Conservation (phyloP, 2,797 vertebrate species). For the Taenioides sp. region DNA sequence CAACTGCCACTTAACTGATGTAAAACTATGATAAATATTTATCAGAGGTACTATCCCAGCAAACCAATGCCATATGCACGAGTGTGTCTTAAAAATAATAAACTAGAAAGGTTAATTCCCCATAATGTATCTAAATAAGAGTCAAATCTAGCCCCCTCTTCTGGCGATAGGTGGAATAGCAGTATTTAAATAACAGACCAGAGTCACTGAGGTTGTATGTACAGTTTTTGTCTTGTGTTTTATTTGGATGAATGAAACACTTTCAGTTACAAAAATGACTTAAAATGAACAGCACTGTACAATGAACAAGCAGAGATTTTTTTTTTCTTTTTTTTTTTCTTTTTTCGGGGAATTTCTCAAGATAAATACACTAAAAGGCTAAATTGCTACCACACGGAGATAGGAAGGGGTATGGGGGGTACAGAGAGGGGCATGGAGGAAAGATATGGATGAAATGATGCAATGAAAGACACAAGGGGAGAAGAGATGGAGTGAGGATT, state of each 20-base stretch:
- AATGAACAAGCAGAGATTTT: slow-evolving; percentile 84
- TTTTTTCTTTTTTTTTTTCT: slow-evolving; percentile 55
- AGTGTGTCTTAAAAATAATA: too few relatives aligned
- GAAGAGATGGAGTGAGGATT: slow-evolving; percentile 11
- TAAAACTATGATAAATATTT: too few relatives aligned
- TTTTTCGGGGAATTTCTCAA: slow-evolving; percentile 72
- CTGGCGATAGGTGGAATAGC: neutral
- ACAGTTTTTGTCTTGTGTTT: slow-evolving; percentile 82
- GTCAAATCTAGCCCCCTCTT: neutral
- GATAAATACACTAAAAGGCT: slow-evolving; percentile 84
- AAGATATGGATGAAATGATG: slow-evolving; percentile 31
- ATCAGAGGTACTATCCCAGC: too few relatives aligned
- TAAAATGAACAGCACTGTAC: slow-evolving; percentile 88
- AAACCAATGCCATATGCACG: too few relatives aligned
- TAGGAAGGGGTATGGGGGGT: slow-evolving; percentile 33
- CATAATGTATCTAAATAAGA: neutral
- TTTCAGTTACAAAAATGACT: slow-evolving; percentile 88
- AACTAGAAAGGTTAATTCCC: too few relatives aligned
- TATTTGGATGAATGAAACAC: slow-evolving; percentile 87
- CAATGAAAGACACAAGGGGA: slow-evolving; percentile 11
- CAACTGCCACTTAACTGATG: too few relatives aligned
- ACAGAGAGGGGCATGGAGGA: slow-evolving; percentile 17
- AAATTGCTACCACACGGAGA: slow-evolving; percentile 79
- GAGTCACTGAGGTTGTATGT: slow-evolving; percentile 54
- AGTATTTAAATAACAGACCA: neutral